Conservation (phyloP, 2,113 vertebrate species). For the Trematomus loennbergii region DNA sequence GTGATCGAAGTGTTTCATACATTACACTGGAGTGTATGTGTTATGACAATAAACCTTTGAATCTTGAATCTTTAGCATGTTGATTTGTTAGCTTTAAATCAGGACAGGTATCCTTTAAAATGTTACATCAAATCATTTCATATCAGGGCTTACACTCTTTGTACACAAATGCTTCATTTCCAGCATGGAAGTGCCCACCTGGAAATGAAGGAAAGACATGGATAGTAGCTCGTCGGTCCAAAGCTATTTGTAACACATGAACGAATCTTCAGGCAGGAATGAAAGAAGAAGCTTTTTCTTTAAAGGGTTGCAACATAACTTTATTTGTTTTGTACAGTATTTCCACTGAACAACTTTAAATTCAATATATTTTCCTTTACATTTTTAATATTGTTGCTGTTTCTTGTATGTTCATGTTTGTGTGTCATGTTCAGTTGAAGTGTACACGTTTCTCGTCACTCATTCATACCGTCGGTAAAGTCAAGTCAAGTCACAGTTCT, state of each 20-base stretch:
- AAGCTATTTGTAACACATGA: background rate
- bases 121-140: background rate
- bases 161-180: background rate
- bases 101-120: background rate
- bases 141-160: background rate
- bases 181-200: background rate
- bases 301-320: constrained; percentile 81
- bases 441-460: constrained; percentile 82
- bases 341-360: constrained; percentile 79
- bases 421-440: constrained; percentile 84
- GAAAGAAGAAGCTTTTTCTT: constrained; percentile 14
- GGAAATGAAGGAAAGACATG: background rate
- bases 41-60: no score
- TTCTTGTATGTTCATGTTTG: constrained; percentile 81
- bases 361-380: constrained; percentile 79
- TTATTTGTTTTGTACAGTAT: constrained; percentile 82
- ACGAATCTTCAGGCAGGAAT: background rate
- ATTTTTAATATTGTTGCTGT: constrained; percentile 77
- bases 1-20: no score
- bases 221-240: background rate
- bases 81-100: background rate
- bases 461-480: constrained; percentile 89
- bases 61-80: background rate
- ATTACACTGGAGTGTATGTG: no score
- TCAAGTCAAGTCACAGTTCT: constrained; percentile 87